Conservation (phyloP, 2,888 invertebrate species). For the Allophyes oxyacanthae region DNA sequence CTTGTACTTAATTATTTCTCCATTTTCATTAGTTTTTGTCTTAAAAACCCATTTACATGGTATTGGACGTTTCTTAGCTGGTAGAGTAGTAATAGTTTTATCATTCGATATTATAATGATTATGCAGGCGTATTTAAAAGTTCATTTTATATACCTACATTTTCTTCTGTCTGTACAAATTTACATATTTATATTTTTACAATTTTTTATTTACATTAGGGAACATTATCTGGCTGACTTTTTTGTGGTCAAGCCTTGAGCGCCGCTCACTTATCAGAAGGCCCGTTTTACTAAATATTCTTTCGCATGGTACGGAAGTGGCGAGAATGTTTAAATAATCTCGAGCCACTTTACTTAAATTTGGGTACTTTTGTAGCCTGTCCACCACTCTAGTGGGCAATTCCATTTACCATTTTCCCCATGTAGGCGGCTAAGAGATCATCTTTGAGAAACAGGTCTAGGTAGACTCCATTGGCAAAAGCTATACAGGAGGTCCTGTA, state of each 20-base stretch:
- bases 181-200: too few relatives aligned
- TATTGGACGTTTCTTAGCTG: too few relatives aligned
- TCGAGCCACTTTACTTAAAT: neutral
- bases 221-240: neutral
- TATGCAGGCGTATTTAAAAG: conserved; percentile 2
- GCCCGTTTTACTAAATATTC: neutral
- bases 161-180: neutral
- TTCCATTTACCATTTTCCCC: too few relatives aligned
- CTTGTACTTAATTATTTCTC: too few relatives aligned
- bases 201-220: neutral
- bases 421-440: too few relatives aligned
- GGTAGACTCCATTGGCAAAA: too few relatives aligned
- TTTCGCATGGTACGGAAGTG: neutral
- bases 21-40: too few relatives aligned
- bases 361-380: neutral
- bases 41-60: too few relatives aligned
- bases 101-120: too few relatives aligned
- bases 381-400: neutral
- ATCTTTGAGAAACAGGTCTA: neutral
- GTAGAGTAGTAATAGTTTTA: too few relatives aligned
- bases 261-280: neutral
- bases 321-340: neutral
- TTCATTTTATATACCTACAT: conserved; percentile 1
- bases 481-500: too few relatives aligned
- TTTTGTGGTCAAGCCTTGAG: too few relatives aligned